phyloP scores from a whole-genome alignment of 2,888 invertebrate genomes.

The Lagria hirta region DNA sequence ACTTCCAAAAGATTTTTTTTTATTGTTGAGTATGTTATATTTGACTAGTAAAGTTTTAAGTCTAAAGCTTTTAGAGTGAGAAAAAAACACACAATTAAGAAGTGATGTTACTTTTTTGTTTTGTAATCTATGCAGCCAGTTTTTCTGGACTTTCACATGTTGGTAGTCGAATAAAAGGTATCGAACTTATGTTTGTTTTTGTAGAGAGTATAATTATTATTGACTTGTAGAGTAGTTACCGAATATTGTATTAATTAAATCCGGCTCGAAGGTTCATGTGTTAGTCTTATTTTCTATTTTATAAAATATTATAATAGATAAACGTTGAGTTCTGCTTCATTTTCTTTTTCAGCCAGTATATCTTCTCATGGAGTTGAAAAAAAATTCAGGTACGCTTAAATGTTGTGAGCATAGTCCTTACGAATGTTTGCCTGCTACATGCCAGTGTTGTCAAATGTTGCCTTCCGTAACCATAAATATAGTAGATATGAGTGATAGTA shows the following conservation, averaged over 20 bases:
- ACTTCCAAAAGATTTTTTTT: no score
- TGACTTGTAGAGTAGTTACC: no score
- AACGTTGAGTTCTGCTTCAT: no score
- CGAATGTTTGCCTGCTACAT: conserved; percentile 56
- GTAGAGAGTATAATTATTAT: conserved; percentile 11
- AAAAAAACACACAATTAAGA: no score
- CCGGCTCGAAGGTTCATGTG: no score
- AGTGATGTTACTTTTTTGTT: conserved; percentile 35
- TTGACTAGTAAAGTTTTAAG: no score
- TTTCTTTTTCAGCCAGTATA: conserved; percentile 72
- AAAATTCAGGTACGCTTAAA: conserved; percentile 75
- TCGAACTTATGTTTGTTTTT: conserved; percentile 19
- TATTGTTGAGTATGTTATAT: no score
- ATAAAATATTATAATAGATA: no score
- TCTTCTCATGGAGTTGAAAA: conserved; percentile 68
- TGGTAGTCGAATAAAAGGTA: conserved; percentile 48
- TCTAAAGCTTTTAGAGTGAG: no score
- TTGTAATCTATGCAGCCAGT: conserved; percentile 59
- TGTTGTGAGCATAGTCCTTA: conserved; percentile 58
- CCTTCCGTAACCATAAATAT: conserved; percentile 53
- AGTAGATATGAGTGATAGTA: conserved; percentile 50
- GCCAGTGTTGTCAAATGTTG: conserved; percentile 53
- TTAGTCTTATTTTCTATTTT: no score
- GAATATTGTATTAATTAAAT: no score
- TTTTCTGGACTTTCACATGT: conserved; percentile 63